These are phyloP conservation scores for Halcyon leucocephala DNA, from an alignment of 2,797 vertebrate species.

Conservation along the genomic window DNA sequence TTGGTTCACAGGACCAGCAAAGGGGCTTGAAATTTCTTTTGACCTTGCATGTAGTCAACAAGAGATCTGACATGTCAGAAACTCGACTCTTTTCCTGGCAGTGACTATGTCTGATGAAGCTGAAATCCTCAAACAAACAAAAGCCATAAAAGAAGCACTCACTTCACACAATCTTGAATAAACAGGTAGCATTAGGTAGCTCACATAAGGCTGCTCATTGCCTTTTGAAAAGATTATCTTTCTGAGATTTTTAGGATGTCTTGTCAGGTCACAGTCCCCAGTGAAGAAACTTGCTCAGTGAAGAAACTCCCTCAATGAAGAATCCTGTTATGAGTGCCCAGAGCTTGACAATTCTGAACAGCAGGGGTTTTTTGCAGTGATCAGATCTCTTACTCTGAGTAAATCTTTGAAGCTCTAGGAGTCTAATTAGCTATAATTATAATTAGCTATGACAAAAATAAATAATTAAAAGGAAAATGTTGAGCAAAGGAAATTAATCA, in stretches of 20 bases:
- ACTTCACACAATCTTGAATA: conserved; percentile 14
- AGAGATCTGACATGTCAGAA: conserved; percentile 25
- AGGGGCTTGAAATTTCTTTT: conserved; percentile 49
- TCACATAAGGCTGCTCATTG: conserved; percentile 10
- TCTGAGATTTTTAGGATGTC: background rate
- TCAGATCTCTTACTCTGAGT: background rate
- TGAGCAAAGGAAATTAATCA: background rate
- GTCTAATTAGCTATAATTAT: background rate
- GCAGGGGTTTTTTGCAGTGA: background rate
- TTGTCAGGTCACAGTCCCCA: background rate
- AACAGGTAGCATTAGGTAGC: conserved; percentile 39
- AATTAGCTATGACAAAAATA: background rate
- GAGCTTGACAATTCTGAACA: background rate
- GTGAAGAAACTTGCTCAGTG: background rate
- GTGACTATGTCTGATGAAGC: conserved; percentile 15
- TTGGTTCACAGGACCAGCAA: conserved; percentile 51
- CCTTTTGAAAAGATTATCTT: conserved; percentile 6
- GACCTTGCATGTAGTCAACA: conserved; percentile 33
- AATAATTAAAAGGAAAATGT: background rate
- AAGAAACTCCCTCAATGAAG: background rate
- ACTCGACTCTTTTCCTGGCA: background rate
- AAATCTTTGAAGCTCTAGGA: background rate
- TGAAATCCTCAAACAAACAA: conserved; percentile 42
- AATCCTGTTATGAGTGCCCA: background rate
- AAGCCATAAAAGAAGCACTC: conserved; percentile 32